Base-by-base conservation (phyloP, 35 echinoderm and acorn worm genomes). In the Ophiothrix spiculata region DNA sequence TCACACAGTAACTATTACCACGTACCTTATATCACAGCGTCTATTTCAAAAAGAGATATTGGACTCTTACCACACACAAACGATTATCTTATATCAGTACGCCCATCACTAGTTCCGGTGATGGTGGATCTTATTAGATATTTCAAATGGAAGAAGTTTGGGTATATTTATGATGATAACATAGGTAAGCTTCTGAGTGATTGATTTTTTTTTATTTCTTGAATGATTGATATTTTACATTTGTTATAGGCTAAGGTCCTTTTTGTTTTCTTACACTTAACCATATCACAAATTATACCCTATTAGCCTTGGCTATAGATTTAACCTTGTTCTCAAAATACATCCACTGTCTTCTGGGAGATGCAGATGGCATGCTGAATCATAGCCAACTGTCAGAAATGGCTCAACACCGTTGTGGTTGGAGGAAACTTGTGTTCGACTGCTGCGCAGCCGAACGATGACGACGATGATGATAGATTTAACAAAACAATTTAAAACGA, bases 61-160 rank as follows among this genome's bases (percentile, higher is more conserved):
- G 88, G 88, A 13, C 28, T 84, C 31, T 25, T 33, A 8, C 36
- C 37, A 32, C 41, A 21, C 4, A 23, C 23, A 17, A 77, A 56
- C 8, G 89, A 98, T 54, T 94, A 81, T 41, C 85, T 94, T 17
- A 73, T 98, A 17, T 98, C 91, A 1, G 40, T 98, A 28, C 82
- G 89, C 63, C 95, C 95, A 1, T 88, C 95, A 25, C 89, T 93
- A 21, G 56, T 86, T 32, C 85, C 64, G 33, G 80, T 79, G 33
- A 2, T 94, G 25, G 33, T 90, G 0, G 92, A 94, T 39, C 33
- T 94, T 17, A 75, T 98, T 31, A 33, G 33, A 4, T 90, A 81
- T 75, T 81, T 80, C 29, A 75, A 88, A 75, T 98, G 95, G 95
- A 78, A 87, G 17, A 76, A 64, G 37, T 98, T 98, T 77, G 89